Evolutionary conservation across 2,797 vertebrate genomes (phyloP).

Genomic region (Monodelphis domestica): DNA sequence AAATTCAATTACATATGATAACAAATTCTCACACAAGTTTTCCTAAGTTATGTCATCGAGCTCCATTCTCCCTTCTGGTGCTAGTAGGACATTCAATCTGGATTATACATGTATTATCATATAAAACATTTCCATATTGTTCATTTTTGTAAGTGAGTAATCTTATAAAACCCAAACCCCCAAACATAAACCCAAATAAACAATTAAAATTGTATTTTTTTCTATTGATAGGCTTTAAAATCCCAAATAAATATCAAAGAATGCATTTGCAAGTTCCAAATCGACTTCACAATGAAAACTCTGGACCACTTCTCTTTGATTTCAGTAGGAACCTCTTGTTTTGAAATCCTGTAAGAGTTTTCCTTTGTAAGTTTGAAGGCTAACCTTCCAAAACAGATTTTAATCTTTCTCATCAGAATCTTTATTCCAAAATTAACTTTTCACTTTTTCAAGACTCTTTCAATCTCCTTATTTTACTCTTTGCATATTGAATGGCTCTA

Average conservation of each 20-base stretch:
- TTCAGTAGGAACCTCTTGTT: constrained; percentile 88
- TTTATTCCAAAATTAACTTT: constrained; percentile 97
- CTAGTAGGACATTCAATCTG: too few relatives aligned
- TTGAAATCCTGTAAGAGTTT: constrained; percentile 94
- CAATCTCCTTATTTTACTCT: constrained; percentile 91
- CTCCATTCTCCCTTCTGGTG: too few relatives aligned
- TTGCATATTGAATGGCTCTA: not conserved
- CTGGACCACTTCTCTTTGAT: constrained; percentile 89
- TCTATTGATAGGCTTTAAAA: constrained; percentile 69
- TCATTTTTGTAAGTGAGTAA: too few relatives aligned
- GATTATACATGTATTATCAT: too few relatives aligned
- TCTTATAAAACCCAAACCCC: too few relatives aligned
- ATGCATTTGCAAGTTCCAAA: constrained; percentile 66
- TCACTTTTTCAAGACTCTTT: constrained; percentile 97
- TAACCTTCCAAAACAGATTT: constrained; percentile 94
- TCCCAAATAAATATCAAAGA: constrained; percentile 79
- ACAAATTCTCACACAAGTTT: too few relatives aligned
- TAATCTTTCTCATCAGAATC: constrained; percentile 97
- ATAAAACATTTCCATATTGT: too few relatives aligned
- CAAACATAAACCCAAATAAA: too few relatives aligned
- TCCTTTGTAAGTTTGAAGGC: constrained; percentile 96
- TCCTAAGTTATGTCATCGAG: too few relatives aligned
- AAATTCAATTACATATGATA: too few relatives aligned
- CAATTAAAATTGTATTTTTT: too few relatives aligned
- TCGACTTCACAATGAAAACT: constrained; percentile 93